These are phyloP conservation scores for Corticium candelabrum DNA, from an alignment of 37 sponge, comb jelly and placozoan genomes.

Conservation along the genomic window DNA sequence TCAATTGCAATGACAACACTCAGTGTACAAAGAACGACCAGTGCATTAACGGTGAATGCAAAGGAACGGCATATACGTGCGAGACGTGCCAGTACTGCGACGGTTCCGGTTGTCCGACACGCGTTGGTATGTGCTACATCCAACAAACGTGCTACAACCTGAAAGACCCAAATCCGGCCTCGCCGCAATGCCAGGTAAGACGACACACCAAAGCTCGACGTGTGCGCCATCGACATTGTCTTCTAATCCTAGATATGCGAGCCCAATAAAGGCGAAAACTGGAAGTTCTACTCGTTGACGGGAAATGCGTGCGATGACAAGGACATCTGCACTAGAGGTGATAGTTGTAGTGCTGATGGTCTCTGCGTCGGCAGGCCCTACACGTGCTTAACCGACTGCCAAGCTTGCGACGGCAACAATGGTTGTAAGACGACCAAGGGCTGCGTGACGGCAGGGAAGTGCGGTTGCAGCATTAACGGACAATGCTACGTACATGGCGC, in stretches of 20 bases:
- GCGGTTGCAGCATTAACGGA: not conserved
- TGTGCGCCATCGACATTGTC: no score
- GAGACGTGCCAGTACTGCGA: not conserved
- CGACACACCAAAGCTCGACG: no score
- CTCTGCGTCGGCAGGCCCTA: not conserved
- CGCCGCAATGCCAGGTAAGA: not conserved
- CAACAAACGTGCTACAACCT: not conserved
- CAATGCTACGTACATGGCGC: not conserved
- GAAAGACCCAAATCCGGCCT: not conserved
- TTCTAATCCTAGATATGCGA: no score
- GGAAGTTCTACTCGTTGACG: no score
- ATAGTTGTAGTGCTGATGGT: not conserved
- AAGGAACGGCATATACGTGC: not conserved
- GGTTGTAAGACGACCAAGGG: not conserved
- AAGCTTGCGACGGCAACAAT: not conserved
- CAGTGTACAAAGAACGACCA: not conserved
- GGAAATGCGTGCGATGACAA: not conserved
- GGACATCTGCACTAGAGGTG: not conserved
- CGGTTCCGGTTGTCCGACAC: not conserved
- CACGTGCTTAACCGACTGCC: not conserved
- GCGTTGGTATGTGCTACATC: not conserved
- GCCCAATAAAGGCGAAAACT: no score
- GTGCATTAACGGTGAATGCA: not conserved
- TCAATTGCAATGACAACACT: not conserved
- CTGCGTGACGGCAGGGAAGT: not conserved